phyloP scores from a whole-genome alignment of 2,888 invertebrate genomes.

The Anthophora plumipes region DNA sequence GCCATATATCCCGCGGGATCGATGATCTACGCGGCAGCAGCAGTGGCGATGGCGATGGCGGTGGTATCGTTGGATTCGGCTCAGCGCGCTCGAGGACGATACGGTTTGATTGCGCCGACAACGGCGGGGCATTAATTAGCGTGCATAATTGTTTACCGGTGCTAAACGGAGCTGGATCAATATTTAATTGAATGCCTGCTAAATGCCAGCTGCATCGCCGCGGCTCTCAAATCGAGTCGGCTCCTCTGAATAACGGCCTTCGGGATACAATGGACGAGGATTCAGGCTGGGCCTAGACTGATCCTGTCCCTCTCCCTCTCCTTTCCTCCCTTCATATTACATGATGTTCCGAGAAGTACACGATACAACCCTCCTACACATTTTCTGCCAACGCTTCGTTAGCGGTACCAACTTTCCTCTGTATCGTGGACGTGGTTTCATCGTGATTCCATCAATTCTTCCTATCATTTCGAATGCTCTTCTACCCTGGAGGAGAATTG shows the following conservation, averaged over 20 bases:
- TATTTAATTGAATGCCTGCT: conserved; percentile 83
- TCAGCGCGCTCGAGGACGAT: conserved; percentile 77
- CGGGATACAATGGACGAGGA: conserved; percentile 65
- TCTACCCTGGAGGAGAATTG: background rate
- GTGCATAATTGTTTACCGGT: conserved; percentile 83
- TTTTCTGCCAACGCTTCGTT: conserved; percentile 28
- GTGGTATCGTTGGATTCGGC: conserved; percentile 68
- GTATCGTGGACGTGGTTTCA: conserved; percentile 4
- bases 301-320: conserved; percentile 49
- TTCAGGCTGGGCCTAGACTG: conserved; percentile 23
- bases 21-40: conserved; percentile 25
- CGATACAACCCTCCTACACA: conserved; percentile 12
- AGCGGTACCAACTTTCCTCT: conserved; percentile 25
- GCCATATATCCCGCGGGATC: conserved; percentile 25
- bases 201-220: conserved; percentile 79
- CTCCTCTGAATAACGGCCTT: conserved; percentile 74
- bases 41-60: conserved; percentile 48
- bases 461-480: conserved; percentile 7
- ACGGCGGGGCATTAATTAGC: conserved; percentile 82
- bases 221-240: conserved; percentile 78
- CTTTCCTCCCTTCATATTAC: too few relatives aligned
- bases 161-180: conserved; percentile 82
- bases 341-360: conserved; percentile 60
- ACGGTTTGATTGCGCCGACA: conserved; percentile 81
- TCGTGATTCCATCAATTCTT: background rate